Evolutionary conservation across 2,113 vertebrate species (phyloP).

Genomic region (Melanocharis versteri): DNA sequence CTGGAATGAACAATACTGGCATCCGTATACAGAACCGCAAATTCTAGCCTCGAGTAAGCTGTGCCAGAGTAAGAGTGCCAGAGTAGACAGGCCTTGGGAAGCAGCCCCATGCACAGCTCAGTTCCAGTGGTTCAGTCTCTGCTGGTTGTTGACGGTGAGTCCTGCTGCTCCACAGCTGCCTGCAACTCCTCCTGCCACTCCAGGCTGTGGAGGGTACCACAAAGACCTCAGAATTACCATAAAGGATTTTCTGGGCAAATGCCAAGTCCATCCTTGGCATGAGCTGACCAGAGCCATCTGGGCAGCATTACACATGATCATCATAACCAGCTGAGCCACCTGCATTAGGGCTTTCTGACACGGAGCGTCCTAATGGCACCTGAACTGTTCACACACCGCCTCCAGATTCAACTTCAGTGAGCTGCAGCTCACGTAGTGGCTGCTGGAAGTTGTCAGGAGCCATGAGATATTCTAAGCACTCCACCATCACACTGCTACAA

Average conservation of each 20-base stretch:
- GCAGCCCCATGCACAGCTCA: not conserved
- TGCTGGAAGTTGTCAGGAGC: not conserved
- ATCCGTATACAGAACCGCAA: not conserved
- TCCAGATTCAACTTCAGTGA: not conserved
- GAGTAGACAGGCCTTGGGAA: not conserved
- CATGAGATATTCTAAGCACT: not conserved
- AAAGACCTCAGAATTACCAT: not conserved
- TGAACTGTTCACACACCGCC: not conserved
- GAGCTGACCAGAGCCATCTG: constrained; percentile 18
- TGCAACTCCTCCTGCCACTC: not conserved
- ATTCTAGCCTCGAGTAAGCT: not conserved
- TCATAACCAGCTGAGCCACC: not conserved
- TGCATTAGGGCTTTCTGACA: not conserved
- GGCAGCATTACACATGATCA: not conserved
- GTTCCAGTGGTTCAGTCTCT: not conserved
- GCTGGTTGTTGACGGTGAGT: not conserved
- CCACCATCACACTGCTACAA: not conserved
- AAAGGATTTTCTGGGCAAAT: constrained; percentile 3
- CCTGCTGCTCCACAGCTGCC: not conserved
- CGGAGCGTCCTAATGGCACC: not conserved
- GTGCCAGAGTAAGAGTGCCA: not conserved
- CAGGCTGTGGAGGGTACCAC: not conserved
- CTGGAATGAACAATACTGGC: not conserved
- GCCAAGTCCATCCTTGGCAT: not conserved
- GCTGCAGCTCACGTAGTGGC: not conserved